Evolutionary conservation across 1,140 invertebrate species (phyloP).

Genomic region (Lerema accius): DNA sequence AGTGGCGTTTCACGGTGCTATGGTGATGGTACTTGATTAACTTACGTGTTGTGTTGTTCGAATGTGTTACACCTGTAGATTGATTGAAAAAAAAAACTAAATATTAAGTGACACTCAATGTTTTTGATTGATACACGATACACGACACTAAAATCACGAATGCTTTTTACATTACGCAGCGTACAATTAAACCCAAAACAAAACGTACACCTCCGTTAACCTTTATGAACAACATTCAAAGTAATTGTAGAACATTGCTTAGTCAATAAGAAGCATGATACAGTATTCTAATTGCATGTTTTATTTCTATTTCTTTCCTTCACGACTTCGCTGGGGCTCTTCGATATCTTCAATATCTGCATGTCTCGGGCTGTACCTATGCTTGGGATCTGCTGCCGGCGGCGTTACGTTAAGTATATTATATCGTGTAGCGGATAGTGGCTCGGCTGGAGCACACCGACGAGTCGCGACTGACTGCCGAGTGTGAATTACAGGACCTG

Average conservation of each 20-base stretch:
- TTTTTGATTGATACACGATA: not conserved
- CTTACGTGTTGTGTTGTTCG: not conserved
- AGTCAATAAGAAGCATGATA: conserved; percentile 43
- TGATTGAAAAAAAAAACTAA: not conserved
- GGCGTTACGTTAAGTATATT: conserved; percentile 63
- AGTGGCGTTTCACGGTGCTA: conserved; percentile 5
- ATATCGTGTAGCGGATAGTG: conserved; percentile 62
- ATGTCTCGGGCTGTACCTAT: conserved; percentile 47
- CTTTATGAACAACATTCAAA: too few species aligned
- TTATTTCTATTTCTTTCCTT: conserved; percentile 57
- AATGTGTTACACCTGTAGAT: conserved; percentile 5
- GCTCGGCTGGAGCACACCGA: conserved; percentile 70
- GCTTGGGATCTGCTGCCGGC: conserved; percentile 43
- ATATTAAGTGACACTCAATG: not conserved
- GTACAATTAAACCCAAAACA: too few species aligned
- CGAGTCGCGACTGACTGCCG: conserved; percentile 84
- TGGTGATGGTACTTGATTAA: conserved; percentile 10
- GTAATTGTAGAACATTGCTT: conserved; percentile 9
- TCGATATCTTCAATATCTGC: conserved; percentile 50
- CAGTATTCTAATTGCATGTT: conserved; percentile 72
- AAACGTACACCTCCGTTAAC: too few species aligned
- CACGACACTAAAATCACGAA: not conserved
- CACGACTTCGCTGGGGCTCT: conserved; percentile 53
- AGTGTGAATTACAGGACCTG: conserved; percentile 87
- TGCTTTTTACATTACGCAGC: conserved; percentile 9